Conservation (phyloP, 2,113 vertebrate species). For the Bagarius yarrelli region DNA sequence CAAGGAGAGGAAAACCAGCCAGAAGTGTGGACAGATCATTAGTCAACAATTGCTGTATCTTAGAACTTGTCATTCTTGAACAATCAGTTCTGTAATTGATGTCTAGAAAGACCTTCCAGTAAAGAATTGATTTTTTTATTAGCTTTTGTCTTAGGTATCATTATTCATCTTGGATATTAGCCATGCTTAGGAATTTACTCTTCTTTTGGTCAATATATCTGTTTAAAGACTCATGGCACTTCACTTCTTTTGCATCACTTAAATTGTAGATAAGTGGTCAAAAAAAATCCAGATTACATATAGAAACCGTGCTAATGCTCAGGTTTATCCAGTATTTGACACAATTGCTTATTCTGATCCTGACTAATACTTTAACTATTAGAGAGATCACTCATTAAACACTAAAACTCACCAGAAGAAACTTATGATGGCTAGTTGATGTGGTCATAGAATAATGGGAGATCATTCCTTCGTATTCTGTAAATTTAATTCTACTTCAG, state of each 20-base stretch:
- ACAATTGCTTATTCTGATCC: neutral
- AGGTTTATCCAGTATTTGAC: neutral
- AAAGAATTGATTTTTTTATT: slow-evolving; percentile 10
- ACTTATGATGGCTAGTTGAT: neutral
- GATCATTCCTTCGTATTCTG: neutral
- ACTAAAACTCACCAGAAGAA: neutral
- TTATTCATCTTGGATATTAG: neutral
- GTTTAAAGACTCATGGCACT: neutral
- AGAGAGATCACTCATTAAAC: neutral
- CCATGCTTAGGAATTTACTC: neutral
- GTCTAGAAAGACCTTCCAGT: neutral
- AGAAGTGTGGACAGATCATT: slow-evolving; percentile 24
- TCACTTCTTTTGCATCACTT: neutral
- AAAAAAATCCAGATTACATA: neutral
- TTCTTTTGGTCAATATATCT: too few species aligned
- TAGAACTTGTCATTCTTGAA: slow-evolving; percentile 39
- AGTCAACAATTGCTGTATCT: slow-evolving; percentile 7
- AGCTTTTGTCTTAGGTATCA: neutral
- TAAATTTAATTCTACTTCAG: neutral
- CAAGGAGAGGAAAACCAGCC: neutral
- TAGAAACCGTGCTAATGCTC: neutral
- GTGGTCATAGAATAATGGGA: neutral
- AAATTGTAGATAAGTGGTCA: neutral
- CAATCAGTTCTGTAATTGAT: slow-evolving; percentile 24
- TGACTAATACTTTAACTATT: neutral